phyloP scores from a whole-genome alignment of 2,888 invertebrate species.

The Leptodirus hochenwartii region DNA sequence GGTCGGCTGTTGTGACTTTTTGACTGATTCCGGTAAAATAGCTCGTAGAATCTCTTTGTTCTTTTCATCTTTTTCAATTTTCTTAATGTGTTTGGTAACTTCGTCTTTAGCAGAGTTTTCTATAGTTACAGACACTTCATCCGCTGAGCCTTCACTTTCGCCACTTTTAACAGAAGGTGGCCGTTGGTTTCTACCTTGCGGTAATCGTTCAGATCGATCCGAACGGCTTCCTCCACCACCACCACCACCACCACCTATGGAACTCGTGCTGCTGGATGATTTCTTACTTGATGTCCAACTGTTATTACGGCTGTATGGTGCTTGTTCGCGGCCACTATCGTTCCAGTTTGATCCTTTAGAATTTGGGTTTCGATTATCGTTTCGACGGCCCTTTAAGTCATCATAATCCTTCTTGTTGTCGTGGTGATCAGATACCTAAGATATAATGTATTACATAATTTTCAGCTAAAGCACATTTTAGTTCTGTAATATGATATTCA shows the following conservation, averaged over 20 bases:
- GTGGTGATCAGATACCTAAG: too few relatives aligned
- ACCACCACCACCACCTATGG: slow-evolving; percentile 20
- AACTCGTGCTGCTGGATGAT: slow-evolving; percentile 28
- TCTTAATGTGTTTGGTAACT: slow-evolving; percentile 32
- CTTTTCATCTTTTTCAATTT: slow-evolving; percentile 38
- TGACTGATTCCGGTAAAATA: too few relatives aligned
- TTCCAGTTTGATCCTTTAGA: too few relatives aligned
- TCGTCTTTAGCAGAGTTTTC: slow-evolving; percentile 34
- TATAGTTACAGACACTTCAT: slow-evolving; percentile 40
- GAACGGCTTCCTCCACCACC: slow-evolving; percentile 22
- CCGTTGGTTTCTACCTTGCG: too few relatives aligned
- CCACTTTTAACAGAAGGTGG: slow-evolving; percentile 26
- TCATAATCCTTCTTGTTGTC: too few relatives aligned
- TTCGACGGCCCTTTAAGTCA: too few relatives aligned
- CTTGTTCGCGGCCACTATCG: too few relatives aligned
- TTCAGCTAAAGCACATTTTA: too few relatives aligned
- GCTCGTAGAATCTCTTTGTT: slow-evolving; percentile 29
- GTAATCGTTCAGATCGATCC: too few relatives aligned
- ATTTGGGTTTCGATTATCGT: slow-evolving; percentile 9
- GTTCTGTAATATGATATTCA: too few relatives aligned
- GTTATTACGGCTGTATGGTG: slow-evolving; percentile 14
- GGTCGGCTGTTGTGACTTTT: too few relatives aligned
- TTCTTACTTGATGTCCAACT: slow-evolving; percentile 12
- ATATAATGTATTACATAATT: too few relatives aligned
- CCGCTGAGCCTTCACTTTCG: slow-evolving; percentile 35